phyloP scores from a whole-genome alignment of 2,888 invertebrate species.

The Amphipoea lucens region DNA sequence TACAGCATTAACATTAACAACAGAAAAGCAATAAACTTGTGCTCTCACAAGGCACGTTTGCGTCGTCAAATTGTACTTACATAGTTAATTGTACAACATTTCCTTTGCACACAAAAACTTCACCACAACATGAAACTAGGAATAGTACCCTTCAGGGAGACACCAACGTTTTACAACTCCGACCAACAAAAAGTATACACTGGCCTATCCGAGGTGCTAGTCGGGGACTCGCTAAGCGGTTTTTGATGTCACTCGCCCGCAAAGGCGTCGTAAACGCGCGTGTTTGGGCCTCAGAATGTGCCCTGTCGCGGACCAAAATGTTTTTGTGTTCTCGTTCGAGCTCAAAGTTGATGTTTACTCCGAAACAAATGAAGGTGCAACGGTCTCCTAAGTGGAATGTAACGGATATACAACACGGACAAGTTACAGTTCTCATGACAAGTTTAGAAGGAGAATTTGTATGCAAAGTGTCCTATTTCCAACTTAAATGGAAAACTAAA shows the following conservation, averaged over 20 bases:
- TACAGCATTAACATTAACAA: conserved; percentile 64
- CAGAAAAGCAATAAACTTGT: conserved; percentile 63
- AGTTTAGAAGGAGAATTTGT: conserved; percentile 67
- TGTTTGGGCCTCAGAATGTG: conserved; percentile 69
- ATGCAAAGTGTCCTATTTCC: conserved; percentile 67
- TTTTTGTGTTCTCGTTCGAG: conserved; percentile 72
- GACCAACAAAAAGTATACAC: conserved; percentile 75
- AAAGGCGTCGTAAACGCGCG: conserved; percentile 78
- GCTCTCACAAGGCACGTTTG: conserved; percentile 68
- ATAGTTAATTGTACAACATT: conserved; percentile 69
- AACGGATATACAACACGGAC: conserved; percentile 59
- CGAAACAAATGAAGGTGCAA: conserved; percentile 76
- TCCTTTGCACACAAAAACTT: conserved; percentile 69
- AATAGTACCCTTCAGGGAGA: conserved; percentile 70
- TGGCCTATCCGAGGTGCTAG: conserved; percentile 74
- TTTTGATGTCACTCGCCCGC: conserved; percentile 81
- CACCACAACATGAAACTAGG: conserved; percentile 69
- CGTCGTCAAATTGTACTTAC: conserved; percentile 72
- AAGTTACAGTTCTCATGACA: conserved; percentile 62
- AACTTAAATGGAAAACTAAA: conserved; percentile 72
- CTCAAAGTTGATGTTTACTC: conserved; percentile 69
- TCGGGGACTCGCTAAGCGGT: conserved; percentile 81
- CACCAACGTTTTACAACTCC: conserved; percentile 75
- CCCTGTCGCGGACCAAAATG: conserved; percentile 67
- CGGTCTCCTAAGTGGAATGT: conserved; percentile 66